phyloP scores from a whole-genome alignment of 2,797 vertebrate species.

The Nannoperca australis region DNA sequence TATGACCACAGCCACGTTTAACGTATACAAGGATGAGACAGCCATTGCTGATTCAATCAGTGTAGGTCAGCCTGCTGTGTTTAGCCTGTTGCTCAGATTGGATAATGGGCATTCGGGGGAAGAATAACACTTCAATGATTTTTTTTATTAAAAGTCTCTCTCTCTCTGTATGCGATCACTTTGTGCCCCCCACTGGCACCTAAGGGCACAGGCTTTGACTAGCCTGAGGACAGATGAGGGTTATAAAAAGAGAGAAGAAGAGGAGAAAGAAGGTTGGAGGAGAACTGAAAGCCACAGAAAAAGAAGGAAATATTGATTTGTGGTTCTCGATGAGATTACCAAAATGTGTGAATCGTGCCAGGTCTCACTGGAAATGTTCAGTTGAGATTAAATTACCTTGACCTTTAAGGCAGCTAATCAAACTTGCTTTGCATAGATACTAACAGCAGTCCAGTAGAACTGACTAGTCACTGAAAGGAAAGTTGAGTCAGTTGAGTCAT shows the following conservation, averaged over 20 bases:
- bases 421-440: not conserved
- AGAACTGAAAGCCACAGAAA: conserved; percentile 22
- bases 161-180: conserved; percentile 42
- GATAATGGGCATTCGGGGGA: conserved; percentile 56
- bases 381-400: not conserved
- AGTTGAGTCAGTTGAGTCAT: not conserved
- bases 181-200: conserved; percentile 34
- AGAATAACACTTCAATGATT: conserved; percentile 66
- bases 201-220: conserved; percentile 38
- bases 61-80: conserved; percentile 28
- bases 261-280: conserved; percentile 11
- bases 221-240: conserved; percentile 36
- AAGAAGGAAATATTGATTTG: not conserved
- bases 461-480: not conserved
- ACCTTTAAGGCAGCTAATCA: not conserved
- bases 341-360: not conserved
- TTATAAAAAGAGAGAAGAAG: conserved; percentile 27
- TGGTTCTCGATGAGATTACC: not conserved
- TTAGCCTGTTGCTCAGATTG: conserved; percentile 52
- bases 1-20: conserved; percentile 1
- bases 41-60: conserved; percentile 39
- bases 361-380: not conserved
- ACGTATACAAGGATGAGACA: conserved; percentile 14
- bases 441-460: not conserved
- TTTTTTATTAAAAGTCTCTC: conserved; percentile 33